Evolutionary conservation across 2,888 invertebrate species (phyloP).

Genomic region (Drosophila demipolita): DNA sequence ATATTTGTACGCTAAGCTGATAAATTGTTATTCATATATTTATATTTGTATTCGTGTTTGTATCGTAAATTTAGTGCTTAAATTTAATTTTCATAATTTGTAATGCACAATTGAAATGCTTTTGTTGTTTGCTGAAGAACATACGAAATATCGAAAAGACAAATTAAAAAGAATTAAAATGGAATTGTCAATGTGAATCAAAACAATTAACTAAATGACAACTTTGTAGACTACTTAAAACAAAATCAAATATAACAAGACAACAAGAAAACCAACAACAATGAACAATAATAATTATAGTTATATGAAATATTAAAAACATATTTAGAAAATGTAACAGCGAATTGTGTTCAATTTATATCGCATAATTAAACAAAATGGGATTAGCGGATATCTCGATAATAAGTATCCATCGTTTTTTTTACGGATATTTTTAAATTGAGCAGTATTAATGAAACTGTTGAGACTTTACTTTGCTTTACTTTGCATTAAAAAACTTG

Average conservation of each 20-base stretch:
- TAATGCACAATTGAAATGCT: slow-evolving; percentile 56
- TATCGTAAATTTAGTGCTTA: slow-evolving; percentile 52
- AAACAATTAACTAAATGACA: slow-evolving; percentile 49
- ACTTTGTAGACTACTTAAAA: slow-evolving; percentile 67
- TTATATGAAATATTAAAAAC: slow-evolving; percentile 51
- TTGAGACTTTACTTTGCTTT: background rate
- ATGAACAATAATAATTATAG: slow-evolving; percentile 74
- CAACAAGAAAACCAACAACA: slow-evolving; percentile 46
- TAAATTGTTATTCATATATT: slow-evolving; percentile 38
- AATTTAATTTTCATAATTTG: slow-evolving; percentile 43
- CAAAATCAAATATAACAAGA: background rate
- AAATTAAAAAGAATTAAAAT: slow-evolving; percentile 14
- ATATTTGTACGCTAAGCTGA: slow-evolving; percentile 52
- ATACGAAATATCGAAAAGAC: slow-evolving; percentile 33
- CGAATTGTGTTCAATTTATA: slow-evolving; percentile 35
- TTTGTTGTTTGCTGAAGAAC: slow-evolving; percentile 67
- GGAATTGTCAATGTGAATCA: slow-evolving; percentile 41
- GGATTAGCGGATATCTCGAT: slow-evolving; percentile 30
- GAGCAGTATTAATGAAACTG: background rate
- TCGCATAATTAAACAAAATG: slow-evolving; percentile 29
- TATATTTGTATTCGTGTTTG: slow-evolving; percentile 38
- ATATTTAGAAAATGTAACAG: slow-evolving; percentile 58
- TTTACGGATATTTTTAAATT: background rate
- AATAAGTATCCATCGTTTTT: background rate
- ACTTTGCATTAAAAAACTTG: background rate